Conservation (phyloP, 1,140 invertebrate genomes). For the Trissolcus basalis region DNA sequence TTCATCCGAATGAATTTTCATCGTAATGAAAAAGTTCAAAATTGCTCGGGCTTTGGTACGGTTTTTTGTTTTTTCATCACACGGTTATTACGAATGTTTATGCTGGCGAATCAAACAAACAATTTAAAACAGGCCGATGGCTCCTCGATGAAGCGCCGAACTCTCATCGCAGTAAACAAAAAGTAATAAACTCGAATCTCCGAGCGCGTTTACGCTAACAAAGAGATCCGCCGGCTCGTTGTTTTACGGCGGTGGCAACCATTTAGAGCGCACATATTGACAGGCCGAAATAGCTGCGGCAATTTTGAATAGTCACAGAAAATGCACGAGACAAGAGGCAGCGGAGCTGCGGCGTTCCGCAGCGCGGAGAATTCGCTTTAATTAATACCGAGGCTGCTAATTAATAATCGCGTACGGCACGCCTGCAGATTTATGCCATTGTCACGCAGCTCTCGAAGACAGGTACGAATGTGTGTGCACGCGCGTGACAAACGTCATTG, state of each 20-base stretch:
- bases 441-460: conserved; percentile 38
- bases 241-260: conserved; percentile 27
- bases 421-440: conserved; percentile 53
- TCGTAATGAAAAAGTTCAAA: no score
- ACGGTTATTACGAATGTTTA: no score
- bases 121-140: background rate
- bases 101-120: background rate
- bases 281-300: conserved; percentile 44
- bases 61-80: no score
- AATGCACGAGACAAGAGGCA: conserved; percentile 54
- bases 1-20: no score
- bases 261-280: conserved; percentile 42
- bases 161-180: background rate
- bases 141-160: background rate
- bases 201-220: conserved; percentile 3
- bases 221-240: conserved; percentile 6
- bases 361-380: conserved; percentile 54
- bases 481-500: conserved; percentile 38
- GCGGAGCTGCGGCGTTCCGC: conserved; percentile 42
- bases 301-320: conserved; percentile 46
- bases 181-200: background rate
- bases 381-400: conserved; percentile 57
- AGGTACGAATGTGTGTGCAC: conserved; percentile 18
- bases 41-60: no score
- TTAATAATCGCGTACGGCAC: conserved; percentile 54